Conservation (phyloP, 2,888 invertebrate species). For the Ichneumon xanthorius region DNA sequence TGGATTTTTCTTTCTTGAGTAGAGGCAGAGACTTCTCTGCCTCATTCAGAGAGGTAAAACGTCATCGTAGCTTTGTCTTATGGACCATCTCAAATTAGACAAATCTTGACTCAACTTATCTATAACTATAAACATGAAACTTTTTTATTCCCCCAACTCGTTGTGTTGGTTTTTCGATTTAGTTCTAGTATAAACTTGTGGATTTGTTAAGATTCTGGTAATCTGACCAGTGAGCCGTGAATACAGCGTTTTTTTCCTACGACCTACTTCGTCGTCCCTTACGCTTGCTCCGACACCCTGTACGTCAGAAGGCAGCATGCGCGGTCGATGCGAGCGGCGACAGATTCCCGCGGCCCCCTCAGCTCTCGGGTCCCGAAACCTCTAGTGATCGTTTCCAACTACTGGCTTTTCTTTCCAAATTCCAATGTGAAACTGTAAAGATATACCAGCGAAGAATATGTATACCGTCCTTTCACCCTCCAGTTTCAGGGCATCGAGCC, state of each 20-base stretch:
- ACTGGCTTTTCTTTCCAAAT: conserved; percentile 44
- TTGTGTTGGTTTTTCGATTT: background rate
- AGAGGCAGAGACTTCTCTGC: no score
- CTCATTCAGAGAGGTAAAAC: no score
- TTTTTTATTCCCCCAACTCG: background rate
- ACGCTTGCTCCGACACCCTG: conserved; percentile 46
- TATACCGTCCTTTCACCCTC: conserved; percentile 16
- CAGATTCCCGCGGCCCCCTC: conserved; percentile 57
- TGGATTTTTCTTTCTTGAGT: no score
- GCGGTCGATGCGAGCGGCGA: conserved; percentile 66
- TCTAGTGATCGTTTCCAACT: conserved; percentile 54
- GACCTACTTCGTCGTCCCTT: conserved; percentile 65
- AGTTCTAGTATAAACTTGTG: background rate
- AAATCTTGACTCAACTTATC: no score
- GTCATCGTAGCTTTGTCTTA: no score
- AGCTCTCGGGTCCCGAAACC: conserved; percentile 46
- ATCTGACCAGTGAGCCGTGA: conserved; percentile 32
- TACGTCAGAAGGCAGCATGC: conserved; percentile 63
- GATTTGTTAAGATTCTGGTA: conserved; percentile 19
- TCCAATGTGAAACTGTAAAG: conserved; percentile 49
- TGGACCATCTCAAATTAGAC: no score
- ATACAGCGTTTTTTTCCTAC: conserved; percentile 57
- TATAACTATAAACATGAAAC: background rate
- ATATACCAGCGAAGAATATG: conserved; percentile 29
- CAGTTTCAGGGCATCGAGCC: conserved; percentile 52